A percentile compares a stretch with the other conserved stretches of the same genome.
Evolutionary conservation across 2,113 vertebrate species (phyloP).

Genomic region (Rhineura floridana): DNA sequence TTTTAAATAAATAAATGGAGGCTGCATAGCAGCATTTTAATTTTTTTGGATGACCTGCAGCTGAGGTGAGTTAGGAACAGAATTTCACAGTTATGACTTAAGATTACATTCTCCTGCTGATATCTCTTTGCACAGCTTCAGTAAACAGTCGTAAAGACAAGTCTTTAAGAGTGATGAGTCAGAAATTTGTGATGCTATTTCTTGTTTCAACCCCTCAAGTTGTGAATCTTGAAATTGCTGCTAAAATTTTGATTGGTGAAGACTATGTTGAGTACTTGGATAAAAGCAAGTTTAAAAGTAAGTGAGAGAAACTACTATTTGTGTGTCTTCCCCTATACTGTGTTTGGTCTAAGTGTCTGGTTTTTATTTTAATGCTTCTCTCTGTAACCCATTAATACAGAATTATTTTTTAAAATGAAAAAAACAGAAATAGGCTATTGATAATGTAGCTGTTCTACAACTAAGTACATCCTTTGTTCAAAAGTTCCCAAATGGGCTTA

Average conservation of each 20-base stretch:
- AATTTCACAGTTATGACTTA: neutral
- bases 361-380: neutral
- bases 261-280: conserved; percentile 89
- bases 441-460: neutral
- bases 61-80: neutral
- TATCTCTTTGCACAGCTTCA: conserved; percentile 77
- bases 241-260: conserved; percentile 95
- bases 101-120: neutral
- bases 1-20: neutral
- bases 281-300: conserved; percentile 99
- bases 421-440: neutral
- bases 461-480: neutral
- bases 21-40: neutral
- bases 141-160: conserved; percentile 96
- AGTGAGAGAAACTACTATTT: conserved; percentile 63
- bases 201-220: conserved; percentile 89
- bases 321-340: neutral
- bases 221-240: conserved; percentile 93
- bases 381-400: neutral
- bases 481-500: neutral
- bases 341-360: neutral
- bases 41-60: neutral
- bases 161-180: conserved; percentile 95
- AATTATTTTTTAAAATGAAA: too few species aligned
- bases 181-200: conserved; percentile 99